Conservation (phyloP, 2,113 vertebrate species). For the Cyanoramphus novaezelandiae region DNA sequence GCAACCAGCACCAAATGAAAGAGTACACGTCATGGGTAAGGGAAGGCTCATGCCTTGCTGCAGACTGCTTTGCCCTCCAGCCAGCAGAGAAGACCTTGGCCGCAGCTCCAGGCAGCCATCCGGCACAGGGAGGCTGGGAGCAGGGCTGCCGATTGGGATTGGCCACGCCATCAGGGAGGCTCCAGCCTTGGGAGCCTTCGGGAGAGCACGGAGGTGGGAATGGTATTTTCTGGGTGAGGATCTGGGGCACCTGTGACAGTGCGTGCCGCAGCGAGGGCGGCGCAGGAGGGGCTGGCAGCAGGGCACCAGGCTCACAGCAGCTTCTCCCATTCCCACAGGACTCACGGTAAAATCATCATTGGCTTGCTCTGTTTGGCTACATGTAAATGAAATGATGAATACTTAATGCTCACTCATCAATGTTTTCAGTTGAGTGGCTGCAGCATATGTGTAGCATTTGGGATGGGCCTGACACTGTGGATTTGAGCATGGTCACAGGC, state of each 20-base stretch:
- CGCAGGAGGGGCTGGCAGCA: constrained; percentile 18
- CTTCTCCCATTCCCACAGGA: neutral
- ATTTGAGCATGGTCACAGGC: neutral
- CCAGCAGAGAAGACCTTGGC: neutral
- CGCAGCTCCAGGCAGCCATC: neutral
- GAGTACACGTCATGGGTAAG: constrained; percentile 99
- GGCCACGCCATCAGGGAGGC: neutral
- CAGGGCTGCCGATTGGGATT: neutral
- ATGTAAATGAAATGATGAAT: neutral
- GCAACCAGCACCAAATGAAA: constrained; percentile 99
- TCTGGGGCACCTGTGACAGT: neutral
- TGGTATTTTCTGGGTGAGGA: constrained; percentile 8
- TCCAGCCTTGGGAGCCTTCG: neutral
- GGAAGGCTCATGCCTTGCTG: constrained; percentile 2
- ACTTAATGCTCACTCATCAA: neutral
- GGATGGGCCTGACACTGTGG: neutral
- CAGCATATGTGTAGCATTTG: neutral
- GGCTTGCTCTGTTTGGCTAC: constrained; percentile 4
- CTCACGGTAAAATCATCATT: neutral
- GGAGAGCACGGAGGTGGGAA: constrained; percentile 35
- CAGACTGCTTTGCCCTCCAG: constrained; percentile 33
- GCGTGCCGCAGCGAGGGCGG: constrained; percentile 1
- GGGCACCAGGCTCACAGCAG: constrained; percentile 31
- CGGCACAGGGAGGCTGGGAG: neutral
- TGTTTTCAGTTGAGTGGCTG: constrained; percentile 34